Conservation (phyloP, 2,797 vertebrate species). For the Onychomys arenicola region DNA sequence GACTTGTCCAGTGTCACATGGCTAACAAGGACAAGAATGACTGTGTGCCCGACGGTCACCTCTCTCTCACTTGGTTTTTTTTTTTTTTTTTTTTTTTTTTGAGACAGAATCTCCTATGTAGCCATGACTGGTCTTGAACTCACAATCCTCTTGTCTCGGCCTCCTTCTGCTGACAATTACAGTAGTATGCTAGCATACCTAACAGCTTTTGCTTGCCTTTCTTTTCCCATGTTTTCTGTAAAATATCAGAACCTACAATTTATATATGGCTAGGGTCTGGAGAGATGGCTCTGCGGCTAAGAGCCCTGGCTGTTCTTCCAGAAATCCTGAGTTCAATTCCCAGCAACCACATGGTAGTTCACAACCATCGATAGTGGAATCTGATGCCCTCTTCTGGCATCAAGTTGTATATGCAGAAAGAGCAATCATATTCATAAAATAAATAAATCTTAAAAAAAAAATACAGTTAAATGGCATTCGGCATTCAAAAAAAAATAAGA, state of each 20-base stretch:
- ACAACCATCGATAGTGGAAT: no score
- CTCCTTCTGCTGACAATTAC: neutral
- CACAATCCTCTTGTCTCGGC: neutral
- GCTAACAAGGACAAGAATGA: neutral
- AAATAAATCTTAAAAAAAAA: no score
- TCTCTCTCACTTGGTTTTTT: neutral
- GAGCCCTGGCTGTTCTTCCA: no score
- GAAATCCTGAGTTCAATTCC: no score
- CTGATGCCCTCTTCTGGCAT: no score
- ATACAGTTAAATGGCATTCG: no score
- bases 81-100: neutral
- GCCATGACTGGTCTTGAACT: neutral
- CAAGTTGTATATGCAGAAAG: no score
- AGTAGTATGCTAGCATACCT: neutral
- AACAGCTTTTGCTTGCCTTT: neutral
- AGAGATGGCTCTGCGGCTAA: no score
- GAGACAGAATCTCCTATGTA: neutral
- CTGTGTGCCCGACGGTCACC: neutral
- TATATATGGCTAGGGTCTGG: neutral
- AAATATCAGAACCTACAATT: neutral
- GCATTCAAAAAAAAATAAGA: no score
- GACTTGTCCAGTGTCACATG: neutral
- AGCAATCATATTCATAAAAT: no score
- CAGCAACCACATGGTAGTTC: no score
- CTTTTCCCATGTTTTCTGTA: neutral